Base-by-base conservation (phyloP, 1,140 invertebrate species). In the Euschistus heros region DNA sequence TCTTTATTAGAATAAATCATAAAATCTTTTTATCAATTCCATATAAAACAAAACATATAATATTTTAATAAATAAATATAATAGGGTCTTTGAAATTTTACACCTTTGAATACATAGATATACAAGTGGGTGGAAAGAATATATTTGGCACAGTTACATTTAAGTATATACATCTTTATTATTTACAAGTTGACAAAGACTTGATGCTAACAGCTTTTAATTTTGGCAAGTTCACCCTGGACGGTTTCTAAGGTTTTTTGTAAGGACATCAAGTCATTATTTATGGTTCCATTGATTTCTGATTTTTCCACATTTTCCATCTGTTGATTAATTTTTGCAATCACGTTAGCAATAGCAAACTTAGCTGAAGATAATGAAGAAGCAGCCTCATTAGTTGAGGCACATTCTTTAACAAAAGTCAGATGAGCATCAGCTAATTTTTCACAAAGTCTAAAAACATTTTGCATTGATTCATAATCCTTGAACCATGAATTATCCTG, bases 401-500 rank as follows among this genome's bases (percentile, higher is more conserved):
- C 18, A 24, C 42, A 66, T 13, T 64, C 50, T 52, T 50, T 62
- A 17, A 54, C 46, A 66, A 64, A 69, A 15, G 50, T 44, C 15
- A 65, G 59, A 50, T 69, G 64, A 61, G 68, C 65, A 64, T 80
- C 72, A 20, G 76, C 74, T 6, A 81, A 71, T 61, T 75, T 71
- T 6, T 75, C 26, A 64, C 79, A 80, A 1, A 81, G 70, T n/a
- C 76, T 67, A 0, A 83, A 66, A 0, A 81, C 77, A 70, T 76
- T 75, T 15, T 75, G 64, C n/a, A 75, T 72, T 20, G 75, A 72
- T 55, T 78, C 71, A n/a, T 75, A 66, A 71, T 78, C 81, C 67
- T 76, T 80, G 72, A 77, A 82, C 88, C 82, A 90, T 69, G 63
- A 78, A 71, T 64, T 73, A 64, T 44, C 71, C 64, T 70, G 77